phyloP scores from a whole-genome alignment of 2,113 vertebrate genomes.

The Tor tambroides region DNA sequence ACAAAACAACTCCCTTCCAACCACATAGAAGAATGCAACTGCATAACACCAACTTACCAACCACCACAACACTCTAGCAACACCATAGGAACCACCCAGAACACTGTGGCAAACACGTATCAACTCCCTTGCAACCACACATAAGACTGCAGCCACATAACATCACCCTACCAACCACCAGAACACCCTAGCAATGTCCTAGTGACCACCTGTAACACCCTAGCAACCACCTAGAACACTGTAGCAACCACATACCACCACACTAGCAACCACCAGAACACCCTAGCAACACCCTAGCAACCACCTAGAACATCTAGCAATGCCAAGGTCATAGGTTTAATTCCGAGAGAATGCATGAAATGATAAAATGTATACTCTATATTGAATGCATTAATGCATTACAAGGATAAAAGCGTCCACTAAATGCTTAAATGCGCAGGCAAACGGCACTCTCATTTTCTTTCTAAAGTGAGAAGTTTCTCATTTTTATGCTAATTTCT shows the following conservation, averaged over 20 bases:
- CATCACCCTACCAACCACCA: no score
- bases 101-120: no score
- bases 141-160: no score
- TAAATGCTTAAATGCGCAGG: neutral
- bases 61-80: no score
- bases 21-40: neutral
- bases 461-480: neutral
- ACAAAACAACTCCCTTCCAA: neutral
- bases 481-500: conserved; percentile 11
- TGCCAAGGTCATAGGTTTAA: neutral
- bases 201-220: no score
- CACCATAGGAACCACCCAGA: neutral
- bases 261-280: neutral
- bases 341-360: neutral
- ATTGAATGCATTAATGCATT: neutral
- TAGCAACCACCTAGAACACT: no score
- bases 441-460: neutral
- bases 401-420: neutral
- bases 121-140: no score
- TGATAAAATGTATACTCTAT: neutral
- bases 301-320: neutral
- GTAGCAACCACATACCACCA: no score
- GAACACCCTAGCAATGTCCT: no score
- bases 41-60: neutral
- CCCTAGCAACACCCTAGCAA: no score